Conservation (phyloP, 2,113 vertebrate species). For the Rhinichthys klamathensis region DNA sequence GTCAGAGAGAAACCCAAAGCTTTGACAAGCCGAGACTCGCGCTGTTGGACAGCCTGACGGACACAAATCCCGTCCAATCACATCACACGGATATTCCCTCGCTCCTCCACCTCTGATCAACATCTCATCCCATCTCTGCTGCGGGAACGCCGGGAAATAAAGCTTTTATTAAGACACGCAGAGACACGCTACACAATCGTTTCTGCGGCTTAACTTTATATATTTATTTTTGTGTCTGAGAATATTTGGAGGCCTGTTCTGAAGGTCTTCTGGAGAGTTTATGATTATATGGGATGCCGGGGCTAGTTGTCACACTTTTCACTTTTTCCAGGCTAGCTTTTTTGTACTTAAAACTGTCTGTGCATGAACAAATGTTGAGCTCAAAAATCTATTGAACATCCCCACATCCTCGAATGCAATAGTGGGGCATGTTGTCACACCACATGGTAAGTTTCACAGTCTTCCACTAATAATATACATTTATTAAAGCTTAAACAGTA, state of each 20-base stretch:
- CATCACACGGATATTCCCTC: slow-evolving; percentile 51
- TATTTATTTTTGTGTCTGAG: slow-evolving; percentile 10
- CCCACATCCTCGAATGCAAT: background rate
- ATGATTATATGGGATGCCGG: background rate
- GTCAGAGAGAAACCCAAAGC: slow-evolving; percentile 51
- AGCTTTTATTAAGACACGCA: slow-evolving; percentile 44
- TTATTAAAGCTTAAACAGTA: background rate
- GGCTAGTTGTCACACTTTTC: background rate
- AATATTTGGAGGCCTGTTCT: slow-evolving; percentile 30
- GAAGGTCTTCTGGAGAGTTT: background rate
- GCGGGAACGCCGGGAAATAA: slow-evolving; percentile 7
- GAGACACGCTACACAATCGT: slow-evolving; percentile 18
- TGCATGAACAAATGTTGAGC: background rate
- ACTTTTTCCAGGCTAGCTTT: background rate
- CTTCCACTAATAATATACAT: background rate
- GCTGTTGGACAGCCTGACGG: slow-evolving; percentile 52
- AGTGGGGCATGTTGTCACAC: background rate
- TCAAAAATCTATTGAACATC: background rate
- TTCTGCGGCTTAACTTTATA: slow-evolving; percentile 15
- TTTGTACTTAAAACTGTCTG: background rate
- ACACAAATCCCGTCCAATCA: slow-evolving; percentile 65
- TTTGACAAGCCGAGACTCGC: slow-evolving; percentile 58
- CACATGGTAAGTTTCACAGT: background rate
- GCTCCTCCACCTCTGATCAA: slow-evolving; percentile 23
- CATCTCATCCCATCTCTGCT: slow-evolving; percentile 19